Base-by-base conservation (phyloP, 2,888 invertebrate genomes). In the Vandiemenella viatica region DNA sequence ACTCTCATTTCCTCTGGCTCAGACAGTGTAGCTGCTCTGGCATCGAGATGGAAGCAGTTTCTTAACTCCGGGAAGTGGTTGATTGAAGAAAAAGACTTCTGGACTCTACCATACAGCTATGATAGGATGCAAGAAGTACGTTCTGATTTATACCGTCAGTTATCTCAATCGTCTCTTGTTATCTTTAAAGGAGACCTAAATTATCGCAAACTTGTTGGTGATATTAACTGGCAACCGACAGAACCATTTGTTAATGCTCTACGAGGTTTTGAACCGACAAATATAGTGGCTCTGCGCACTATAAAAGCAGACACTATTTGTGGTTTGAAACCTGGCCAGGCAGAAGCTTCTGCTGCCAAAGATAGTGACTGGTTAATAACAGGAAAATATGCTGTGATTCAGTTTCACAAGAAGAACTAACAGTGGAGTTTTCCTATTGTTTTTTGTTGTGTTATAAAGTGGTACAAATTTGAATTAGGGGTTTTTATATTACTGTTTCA, bases 111-210 rank as follows among this genome's bases (percentile, higher is more conserved):
- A 0, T 79, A 80, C 61, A 79, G 79, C 50, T 95, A 74, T 64
- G 74, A 76, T 55, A 74, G 77, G 58, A 95, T 97, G 93, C 71
- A 76, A 58, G 66, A 65, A 13, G 65, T 75, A 6, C 79, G 80
- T 46, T 75, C 77, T 1, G 63, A 72, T 1, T 64, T 97, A 8
- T 91, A 92, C 62, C 62, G 72, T 13, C 75, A 77, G 53, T 68
- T 97, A 3, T 71, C 76, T 4, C 66, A 77, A 57, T 75, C 88
- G 0, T 71, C 76, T 55, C 67, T 86, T 1, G 61, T 87, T 0
- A 72, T 96, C 58, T 89, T 95, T 64, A 96, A 96, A 66, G 61
- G 61, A 21, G 97, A 98, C 65, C 72, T 98, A 8, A 97, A 97
- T 69, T 97, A 96, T 64, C 72, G 98, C 38, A 98, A 98, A 67